These are phyloP conservation scores for Papilio machaon DNA, from an alignment of 1,140 invertebrate genomes.

Conservation along the genomic window DNA sequence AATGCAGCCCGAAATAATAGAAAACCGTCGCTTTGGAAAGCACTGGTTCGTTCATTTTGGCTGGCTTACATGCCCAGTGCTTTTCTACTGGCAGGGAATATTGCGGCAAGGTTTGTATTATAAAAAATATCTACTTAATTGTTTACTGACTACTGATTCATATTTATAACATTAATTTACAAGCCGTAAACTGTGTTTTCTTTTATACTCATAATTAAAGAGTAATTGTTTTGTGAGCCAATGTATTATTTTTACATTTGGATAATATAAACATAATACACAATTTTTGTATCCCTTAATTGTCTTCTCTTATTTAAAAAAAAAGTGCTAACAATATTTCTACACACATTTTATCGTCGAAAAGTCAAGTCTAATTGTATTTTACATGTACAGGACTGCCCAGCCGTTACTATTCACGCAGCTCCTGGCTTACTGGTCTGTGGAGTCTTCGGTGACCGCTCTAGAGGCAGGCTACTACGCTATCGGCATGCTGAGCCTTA, in stretches of 20 bases:
- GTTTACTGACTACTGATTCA: neutral
- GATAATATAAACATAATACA: too few relatives aligned
- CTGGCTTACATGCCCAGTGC: conserved; percentile 71
- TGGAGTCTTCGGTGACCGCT: conserved; percentile 51
- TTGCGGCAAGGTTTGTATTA: conserved; percentile 54
- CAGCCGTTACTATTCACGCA: conserved; percentile 81
- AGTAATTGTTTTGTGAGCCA: too few relatives aligned
- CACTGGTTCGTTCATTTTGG: conserved; percentile 77
- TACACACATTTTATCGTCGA: neutral
- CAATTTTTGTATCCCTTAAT: too few relatives aligned
- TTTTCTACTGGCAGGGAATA: conserved; percentile 56
- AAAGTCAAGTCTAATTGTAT: neutral
- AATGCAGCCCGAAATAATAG: conserved; percentile 54
- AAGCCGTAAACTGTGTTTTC: too few relatives aligned
- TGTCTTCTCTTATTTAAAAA: too few relatives aligned
- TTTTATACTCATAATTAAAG: too few relatives aligned
- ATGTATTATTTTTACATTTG: too few relatives aligned
- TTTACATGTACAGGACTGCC: conserved; percentile 56
- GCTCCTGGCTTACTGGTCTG: conserved; percentile 83
- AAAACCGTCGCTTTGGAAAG: conserved; percentile 75
- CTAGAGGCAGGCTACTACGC: conserved; percentile 68
- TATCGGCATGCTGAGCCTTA: conserved; percentile 64
- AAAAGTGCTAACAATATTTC: too few relatives aligned
- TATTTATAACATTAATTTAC: too few relatives aligned
- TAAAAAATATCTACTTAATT: conserved; percentile 1